Conservation (phyloP, 1,140 invertebrate species). For the Drosophila kepulauana region DNA sequence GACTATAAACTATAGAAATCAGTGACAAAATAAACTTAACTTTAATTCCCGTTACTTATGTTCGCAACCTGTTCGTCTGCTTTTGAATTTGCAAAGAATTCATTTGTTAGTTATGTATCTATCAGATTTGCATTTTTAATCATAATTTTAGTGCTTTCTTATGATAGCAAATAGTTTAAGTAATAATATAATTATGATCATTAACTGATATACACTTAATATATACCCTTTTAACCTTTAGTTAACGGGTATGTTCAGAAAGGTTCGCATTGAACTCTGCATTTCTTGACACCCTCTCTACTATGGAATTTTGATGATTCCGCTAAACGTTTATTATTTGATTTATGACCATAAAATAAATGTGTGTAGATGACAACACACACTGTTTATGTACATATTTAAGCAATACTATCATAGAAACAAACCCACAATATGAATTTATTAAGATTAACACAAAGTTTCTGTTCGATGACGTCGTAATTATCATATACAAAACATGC, state of each 20-base stretch:
- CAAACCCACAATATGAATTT: background rate
- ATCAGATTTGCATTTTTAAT: too few relatives aligned
- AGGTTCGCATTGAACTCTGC: slow-evolving; percentile 29
- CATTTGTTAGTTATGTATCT: too few relatives aligned
- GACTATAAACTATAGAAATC: too few relatives aligned
- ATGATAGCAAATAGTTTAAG: too few relatives aligned
- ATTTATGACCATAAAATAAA: slow-evolving; percentile 24
- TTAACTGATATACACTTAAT: too few relatives aligned
- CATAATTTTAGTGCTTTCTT: too few relatives aligned
- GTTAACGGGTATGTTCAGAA: slow-evolving; percentile 5
- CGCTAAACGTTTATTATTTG: slow-evolving; percentile 35
- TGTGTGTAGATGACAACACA: slow-evolving; percentile 16
- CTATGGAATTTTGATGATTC: slow-evolving; percentile 35
- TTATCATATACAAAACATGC: background rate
- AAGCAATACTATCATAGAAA: background rate
- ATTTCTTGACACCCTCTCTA: slow-evolving; percentile 35
- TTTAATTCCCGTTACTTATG: too few relatives aligned
- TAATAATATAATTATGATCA: too few relatives aligned
- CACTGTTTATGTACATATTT: slow-evolving; percentile 1
- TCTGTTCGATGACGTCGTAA: slow-evolving; percentile 1
- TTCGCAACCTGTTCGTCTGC: too few relatives aligned
- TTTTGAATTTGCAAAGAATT: too few relatives aligned
- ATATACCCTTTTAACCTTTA: background rate
- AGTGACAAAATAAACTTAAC: too few relatives aligned
- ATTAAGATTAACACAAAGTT: slow-evolving; percentile 1